Evolutionary conservation across 2,888 invertebrate species (phyloP), one percentile per base, ranked within the genome.

Genomic region (Belgica antarctica): DNA sequence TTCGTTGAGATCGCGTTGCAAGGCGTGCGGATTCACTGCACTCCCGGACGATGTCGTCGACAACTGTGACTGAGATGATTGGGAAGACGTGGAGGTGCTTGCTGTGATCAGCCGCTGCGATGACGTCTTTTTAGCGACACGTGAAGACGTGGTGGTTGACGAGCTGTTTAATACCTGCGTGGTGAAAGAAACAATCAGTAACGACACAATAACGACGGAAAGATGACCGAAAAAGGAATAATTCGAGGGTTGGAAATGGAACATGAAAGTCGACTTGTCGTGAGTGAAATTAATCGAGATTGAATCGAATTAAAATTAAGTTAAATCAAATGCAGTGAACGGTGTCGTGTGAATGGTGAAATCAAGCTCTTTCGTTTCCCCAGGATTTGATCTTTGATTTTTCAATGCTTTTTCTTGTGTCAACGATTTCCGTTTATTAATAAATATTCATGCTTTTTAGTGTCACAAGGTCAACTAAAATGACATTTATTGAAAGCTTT

Each of bases 21-120:
- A 87, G 71, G 89, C 89, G 77, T 88, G 89, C 73, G 91, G 88
- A 81, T 90, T 90, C 83, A 89, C 86, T 83, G 90, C 90, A 76
- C 88, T 87, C 73, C 85, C 82, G 46, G 79, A 77, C 31, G 78
- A 75, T 62, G 76, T 75, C 71, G 78, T 77, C n/a, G 71, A 70
- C 4, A 34, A 12, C 19, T 28, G 34, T 2, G 62, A 62, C 17
- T 62, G 62, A 4, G 62, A 62, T 57, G 62, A 62, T 52, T 47
- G 52, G 46, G 47, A 36, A 34, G 69, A 69, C 27, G 70, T 41
- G 0, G 61, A 61, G 15, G 61, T 70, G 27, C 61, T 61, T 1
- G 59, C 24, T 70, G 83, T 81, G 78, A 82, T 80, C 46, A 82
- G 77, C 59, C 84, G 81, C 75, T 84, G 84, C 73, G 84, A 82